Conservation (phyloP, 2,113 vertebrate genomes). For the Eolophus roseicapilla region DNA sequence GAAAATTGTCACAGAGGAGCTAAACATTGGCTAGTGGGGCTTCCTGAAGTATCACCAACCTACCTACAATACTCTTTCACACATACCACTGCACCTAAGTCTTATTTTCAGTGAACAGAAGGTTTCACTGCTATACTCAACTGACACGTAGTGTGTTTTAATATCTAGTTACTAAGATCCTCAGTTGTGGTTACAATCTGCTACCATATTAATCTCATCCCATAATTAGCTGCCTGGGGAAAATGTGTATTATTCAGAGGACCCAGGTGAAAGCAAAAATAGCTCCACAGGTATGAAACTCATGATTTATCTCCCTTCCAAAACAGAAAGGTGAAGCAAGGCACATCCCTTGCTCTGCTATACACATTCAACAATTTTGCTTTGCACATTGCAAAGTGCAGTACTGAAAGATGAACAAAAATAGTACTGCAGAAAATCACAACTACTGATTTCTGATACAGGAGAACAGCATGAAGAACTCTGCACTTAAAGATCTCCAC, state of each 20-base stretch:
- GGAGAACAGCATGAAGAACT: neutral
- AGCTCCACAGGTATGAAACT: neutral
- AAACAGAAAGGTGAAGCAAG: neutral
- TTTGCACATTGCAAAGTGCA: neutral
- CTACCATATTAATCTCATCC: constrained; percentile 60
- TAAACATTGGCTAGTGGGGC: accelerated
- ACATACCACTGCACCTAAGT: neutral
- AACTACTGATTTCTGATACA: neutral
- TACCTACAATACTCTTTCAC: neutral
- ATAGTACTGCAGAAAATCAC: neutral
- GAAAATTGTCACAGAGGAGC: neutral
- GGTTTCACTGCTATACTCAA: neutral
- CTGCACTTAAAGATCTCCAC: constrained; percentile 12
- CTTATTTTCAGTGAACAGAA: neutral
- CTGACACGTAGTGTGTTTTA: neutral
- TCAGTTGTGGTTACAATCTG: constrained; percentile 38
- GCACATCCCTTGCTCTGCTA: neutral
- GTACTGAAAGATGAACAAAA: neutral
- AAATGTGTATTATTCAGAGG: constrained; percentile 25
- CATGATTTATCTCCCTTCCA: neutral
- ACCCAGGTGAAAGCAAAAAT: constrained; percentile 46
- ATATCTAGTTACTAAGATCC: constrained; percentile 43
- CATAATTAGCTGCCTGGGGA: constrained; percentile 73
- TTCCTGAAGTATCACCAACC: neutral
- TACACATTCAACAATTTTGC: neutral